These are phyloP conservation scores for Hylaea fasciaria DNA, from an alignment of 2,888 invertebrate species.

Conservation along the genomic window DNA sequence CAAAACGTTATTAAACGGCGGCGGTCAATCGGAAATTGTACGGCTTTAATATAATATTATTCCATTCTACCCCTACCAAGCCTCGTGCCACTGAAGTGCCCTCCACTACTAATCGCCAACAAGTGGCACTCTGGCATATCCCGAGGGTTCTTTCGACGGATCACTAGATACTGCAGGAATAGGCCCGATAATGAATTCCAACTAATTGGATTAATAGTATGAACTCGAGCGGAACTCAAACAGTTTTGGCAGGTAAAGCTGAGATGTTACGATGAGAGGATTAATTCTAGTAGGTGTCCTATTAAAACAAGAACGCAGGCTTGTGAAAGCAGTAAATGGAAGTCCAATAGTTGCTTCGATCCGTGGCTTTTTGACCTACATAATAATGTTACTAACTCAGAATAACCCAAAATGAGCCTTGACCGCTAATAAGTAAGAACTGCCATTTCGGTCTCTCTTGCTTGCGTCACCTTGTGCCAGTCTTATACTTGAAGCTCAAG, in stretches of 20 bases:
- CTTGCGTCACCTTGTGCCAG: too few relatives aligned
- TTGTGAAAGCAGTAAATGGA: background rate
- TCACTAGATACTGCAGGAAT: conserved; percentile 77
- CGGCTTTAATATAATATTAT: too few relatives aligned
- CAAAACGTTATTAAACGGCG: too few relatives aligned
- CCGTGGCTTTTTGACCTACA: too few relatives aligned
- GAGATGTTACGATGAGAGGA: conserved; percentile 15
- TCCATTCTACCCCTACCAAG: conserved; percentile 25
- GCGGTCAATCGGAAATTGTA: too few relatives aligned
- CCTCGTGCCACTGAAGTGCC: conserved; percentile 51
- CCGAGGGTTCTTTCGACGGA: conserved; percentile 76
- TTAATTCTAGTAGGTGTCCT: conserved; percentile 4
- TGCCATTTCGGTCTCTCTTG: too few relatives aligned
- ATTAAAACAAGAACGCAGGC: background rate
- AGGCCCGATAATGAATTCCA: conserved; percentile 76
- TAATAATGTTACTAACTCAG: too few relatives aligned
- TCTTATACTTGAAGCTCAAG: too few relatives aligned
- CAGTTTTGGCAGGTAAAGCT: conserved; percentile 29
- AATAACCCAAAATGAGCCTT: too few relatives aligned
- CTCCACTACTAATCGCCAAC: conserved; percentile 75
- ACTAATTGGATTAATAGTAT: conserved; percentile 74
- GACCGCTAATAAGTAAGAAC: too few relatives aligned
- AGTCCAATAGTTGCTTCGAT: background rate
- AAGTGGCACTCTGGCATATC: conserved; percentile 70
- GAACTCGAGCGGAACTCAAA: conserved; percentile 39